These are phyloP conservation scores for Drosophila subobscura DNA, from an alignment of 1,140 invertebrate genomes.

Conservation along the genomic window DNA sequence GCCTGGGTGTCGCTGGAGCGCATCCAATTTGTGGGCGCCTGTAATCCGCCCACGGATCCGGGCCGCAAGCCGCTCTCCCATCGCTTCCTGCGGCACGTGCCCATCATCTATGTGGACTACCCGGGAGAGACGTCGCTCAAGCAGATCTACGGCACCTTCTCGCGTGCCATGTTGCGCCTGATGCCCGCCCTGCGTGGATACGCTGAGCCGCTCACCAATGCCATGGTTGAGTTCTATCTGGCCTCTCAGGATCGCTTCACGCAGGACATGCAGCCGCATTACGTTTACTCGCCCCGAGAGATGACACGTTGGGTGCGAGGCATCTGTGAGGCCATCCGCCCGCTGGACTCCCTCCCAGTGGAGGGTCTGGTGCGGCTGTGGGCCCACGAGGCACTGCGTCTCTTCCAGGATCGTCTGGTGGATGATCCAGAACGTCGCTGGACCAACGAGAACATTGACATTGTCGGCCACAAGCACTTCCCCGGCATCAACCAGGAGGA, in stretches of 20 bases:
- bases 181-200: constrained; percentile 95
- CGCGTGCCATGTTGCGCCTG: constrained; percentile 97
- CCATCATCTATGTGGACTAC: constrained; percentile 99
- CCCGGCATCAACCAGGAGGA: constrained; percentile 93
- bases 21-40: constrained; percentile 99
- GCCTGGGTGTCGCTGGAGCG: constrained; percentile 98
- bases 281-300: constrained; percentile 99
- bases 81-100: constrained; percentile 96
- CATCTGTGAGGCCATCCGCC: constrained; percentile 98
- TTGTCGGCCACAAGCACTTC: constrained; percentile 97
- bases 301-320: constrained; percentile 99
- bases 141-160: constrained; percentile 99
- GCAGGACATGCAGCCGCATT: constrained; percentile 99
- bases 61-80: constrained; percentile 98
- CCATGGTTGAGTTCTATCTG: constrained; percentile 99
- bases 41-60: constrained; percentile 99
- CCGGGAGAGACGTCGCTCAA: constrained; percentile 98
- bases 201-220: constrained; percentile 98
- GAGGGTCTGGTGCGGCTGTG: constrained; percentile 98
- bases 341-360: constrained; percentile 94
- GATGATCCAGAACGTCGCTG: constrained; percentile 97
- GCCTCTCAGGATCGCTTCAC: constrained; percentile 98
- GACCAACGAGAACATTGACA: constrained; percentile 99
- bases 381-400: constrained; percentile 98
- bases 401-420: constrained; percentile 98